Percentiles rank a stretch among this genome's conserved stretches.
Evolutionary conservation across 92 coral and sea anemone species (phyloP).

Genomic region (Pocillopora grandis): DNA sequence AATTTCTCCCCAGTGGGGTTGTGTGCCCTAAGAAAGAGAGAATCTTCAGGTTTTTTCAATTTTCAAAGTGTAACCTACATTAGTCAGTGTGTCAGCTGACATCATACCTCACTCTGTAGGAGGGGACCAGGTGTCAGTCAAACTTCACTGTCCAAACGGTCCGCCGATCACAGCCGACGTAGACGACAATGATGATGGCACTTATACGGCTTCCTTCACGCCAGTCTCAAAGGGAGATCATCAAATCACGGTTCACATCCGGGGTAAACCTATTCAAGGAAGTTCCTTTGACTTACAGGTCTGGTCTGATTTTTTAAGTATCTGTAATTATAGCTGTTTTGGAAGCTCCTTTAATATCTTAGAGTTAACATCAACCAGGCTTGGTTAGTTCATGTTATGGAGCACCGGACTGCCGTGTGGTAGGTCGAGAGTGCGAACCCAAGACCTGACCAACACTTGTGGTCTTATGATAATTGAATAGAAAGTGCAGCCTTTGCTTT

Average conservation of each 20-base stretch:
- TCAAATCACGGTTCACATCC: slow-evolving; percentile 73
- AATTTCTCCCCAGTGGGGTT: neutral
- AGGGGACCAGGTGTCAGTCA: slow-evolving; percentile 74
- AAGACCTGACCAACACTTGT: too few species aligned
- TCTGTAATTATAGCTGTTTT: neutral
- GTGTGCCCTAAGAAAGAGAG: neutral
- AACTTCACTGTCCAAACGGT: slow-evolving; percentile 75
- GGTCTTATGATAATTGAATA: too few species aligned
- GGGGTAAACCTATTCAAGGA: slow-evolving; percentile 84
- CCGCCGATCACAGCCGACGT: slow-evolving; percentile 76
- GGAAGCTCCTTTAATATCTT: too few species aligned
- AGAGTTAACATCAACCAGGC: too few species aligned
- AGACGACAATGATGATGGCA: slow-evolving; percentile 68
- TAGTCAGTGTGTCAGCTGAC: too few species aligned
- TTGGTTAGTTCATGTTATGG: too few species aligned
- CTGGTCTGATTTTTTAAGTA: neutral
- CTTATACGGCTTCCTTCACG: slow-evolving; percentile 66
- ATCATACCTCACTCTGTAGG: slow-evolving; percentile 34
- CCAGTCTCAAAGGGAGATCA: slow-evolving; percentile 81
- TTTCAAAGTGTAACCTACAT: neutral
- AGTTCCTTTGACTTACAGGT: slow-evolving; percentile 83
- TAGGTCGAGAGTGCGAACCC: too few species aligned
- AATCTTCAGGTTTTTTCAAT: neutral
- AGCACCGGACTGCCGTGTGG: too few species aligned
- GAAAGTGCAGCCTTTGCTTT: too few species aligned